Evolutionary conservation across 2,888 invertebrate species (phyloP).

Genomic region (Furcula furcula): DNA sequence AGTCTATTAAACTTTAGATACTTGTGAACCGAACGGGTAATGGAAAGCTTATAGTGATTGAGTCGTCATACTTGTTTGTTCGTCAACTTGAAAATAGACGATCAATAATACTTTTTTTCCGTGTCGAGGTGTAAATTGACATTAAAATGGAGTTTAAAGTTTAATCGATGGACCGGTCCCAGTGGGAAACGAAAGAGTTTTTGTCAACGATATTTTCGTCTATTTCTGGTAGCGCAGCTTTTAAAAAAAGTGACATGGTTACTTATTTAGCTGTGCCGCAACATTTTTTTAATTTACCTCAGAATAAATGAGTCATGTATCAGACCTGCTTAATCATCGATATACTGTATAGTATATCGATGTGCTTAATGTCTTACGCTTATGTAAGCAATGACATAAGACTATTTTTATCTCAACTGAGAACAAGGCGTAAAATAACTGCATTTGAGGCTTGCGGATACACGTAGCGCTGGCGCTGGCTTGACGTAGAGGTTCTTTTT

Average conservation of each 20-base stretch:
- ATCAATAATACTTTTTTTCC: slow-evolving; percentile 27
- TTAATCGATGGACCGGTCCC: slow-evolving; percentile 30
- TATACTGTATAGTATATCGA: no score
- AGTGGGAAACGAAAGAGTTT: slow-evolving; percentile 11
- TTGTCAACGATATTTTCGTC: slow-evolving; percentile 5
- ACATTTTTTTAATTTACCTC: no score
- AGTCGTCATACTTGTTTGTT: slow-evolving; percentile 20
- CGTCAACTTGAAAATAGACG: slow-evolving; percentile 24
- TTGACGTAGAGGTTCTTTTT: no score
- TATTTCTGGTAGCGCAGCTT: slow-evolving; percentile 23
- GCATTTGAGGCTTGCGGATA: no score
- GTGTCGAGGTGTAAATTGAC: slow-evolving; percentile 41
- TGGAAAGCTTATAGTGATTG: slow-evolving; percentile 9
- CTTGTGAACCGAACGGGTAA: slow-evolving; percentile 2
- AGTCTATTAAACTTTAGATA: not conserved
- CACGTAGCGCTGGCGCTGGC: no score
- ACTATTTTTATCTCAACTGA: no score
- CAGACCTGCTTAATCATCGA: no score
- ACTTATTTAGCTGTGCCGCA: no score
- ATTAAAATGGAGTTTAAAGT: slow-evolving; percentile 39
- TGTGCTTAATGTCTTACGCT: no score
- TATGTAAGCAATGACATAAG: no score
- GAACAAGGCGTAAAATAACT: no score
- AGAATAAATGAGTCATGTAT: no score
- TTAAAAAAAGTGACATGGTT: slow-evolving; percentile 1